A percentile compares a stretch with the other conserved stretches of the same genome.
These are phyloP conservation scores for Drosophila mercatorum DNA, from an alignment of 2,888 invertebrate genomes.

Conservation along the genomic window DNA sequence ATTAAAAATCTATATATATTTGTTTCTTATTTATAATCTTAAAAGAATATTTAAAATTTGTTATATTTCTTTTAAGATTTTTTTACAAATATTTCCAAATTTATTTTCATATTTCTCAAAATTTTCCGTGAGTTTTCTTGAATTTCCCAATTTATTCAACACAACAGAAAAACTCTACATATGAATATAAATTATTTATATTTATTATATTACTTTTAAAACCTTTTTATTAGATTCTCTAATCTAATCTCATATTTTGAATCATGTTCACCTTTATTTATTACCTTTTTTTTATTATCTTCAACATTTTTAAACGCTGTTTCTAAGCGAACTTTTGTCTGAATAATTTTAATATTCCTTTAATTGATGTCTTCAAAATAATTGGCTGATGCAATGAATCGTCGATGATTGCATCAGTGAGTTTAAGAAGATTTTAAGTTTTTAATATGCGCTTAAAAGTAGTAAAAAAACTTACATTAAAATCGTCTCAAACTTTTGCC, in stretches of 20 bases:
- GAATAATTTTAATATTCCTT: not conserved
- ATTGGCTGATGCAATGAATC: conserved; percentile 14
- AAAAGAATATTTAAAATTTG: no score
- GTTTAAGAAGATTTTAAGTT: not conserved
- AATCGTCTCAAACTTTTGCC: not conserved
- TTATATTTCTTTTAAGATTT: not conserved
- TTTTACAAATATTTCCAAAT: no score
- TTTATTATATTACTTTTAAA: not conserved
- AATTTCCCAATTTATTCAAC: not conserved
- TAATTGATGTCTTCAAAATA: not conserved
- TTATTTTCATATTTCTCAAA: no score
- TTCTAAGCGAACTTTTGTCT: not conserved
- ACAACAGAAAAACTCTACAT: no score
- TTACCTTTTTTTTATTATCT: not conserved
- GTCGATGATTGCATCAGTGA: conserved; percentile 14
- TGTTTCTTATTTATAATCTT: no score
- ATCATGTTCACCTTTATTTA: not conserved
- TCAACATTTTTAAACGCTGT: not conserved
- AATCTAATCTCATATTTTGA: not conserved
- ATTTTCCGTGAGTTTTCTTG: no score
- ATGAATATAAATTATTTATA: no score
- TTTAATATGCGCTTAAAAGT: not conserved
- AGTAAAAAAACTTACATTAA: not conserved
- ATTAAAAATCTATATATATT: no score
- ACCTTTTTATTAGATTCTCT: not conserved